Percentiles rank a stretch among this genome's conserved stretches.
These are phyloP conservation scores for Antitype chi DNA, from an alignment of 2,888 invertebrate species.

Conservation along the genomic window DNA sequence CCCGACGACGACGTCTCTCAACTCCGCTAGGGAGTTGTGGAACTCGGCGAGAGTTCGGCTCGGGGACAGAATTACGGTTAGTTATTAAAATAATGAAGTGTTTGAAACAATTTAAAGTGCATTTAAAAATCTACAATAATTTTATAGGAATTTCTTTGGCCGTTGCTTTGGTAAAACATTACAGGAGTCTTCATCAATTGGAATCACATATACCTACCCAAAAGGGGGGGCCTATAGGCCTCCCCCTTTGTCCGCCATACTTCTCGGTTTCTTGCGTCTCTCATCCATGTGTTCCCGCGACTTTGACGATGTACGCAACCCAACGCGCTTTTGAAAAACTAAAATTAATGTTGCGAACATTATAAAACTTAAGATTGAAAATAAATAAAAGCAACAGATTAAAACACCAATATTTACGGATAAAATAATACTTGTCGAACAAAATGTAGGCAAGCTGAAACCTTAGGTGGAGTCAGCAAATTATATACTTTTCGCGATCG, in stretches of 20 bases:
- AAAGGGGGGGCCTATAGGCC: no score
- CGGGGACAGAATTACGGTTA: background rate
- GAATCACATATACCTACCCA: no score
- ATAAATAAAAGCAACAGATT: constrained; percentile 44
- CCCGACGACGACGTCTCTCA: no score
- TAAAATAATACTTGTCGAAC: constrained; percentile 38
- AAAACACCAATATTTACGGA: constrained; percentile 59
- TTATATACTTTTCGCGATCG: constrained; percentile 63
- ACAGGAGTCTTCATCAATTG: background rate
- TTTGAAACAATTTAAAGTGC: background rate
- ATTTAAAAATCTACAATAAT: background rate
- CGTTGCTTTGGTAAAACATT: background rate
- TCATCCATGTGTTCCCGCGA: no score
- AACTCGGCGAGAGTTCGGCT: no score
- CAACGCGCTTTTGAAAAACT: background rate
- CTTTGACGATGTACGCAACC: no score
- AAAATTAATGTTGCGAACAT: constrained; percentile 18
- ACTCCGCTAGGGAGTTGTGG: no score
- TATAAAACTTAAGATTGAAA: constrained; percentile 1
- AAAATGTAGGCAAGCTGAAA: constrained; percentile 59
- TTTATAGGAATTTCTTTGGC: background rate
- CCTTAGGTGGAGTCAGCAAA: constrained; percentile 62
- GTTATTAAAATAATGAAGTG: background rate
- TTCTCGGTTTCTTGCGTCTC: no score
- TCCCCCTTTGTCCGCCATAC: no score